A percentile compares a stretch with the other conserved stretches of the same genome.
phyloP scores from a whole-genome alignment of 2,797 vertebrate species.

The Antennarius maculatus region DNA sequence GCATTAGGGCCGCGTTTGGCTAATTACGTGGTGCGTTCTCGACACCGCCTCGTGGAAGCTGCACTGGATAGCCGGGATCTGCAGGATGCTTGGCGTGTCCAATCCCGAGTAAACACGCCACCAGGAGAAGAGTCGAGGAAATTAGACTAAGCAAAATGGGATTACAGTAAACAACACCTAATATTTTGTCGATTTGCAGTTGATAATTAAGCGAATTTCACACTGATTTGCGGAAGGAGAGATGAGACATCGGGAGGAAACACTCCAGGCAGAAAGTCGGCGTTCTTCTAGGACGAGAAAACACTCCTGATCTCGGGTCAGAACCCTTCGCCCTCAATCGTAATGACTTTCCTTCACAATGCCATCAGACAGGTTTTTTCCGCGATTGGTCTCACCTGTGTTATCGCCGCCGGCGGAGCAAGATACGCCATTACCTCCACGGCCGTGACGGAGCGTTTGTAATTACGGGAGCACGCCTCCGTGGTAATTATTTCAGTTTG shows the following conservation, averaged over 20 bases:
- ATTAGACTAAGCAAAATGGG: slow-evolving; percentile 54
- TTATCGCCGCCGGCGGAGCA: slow-evolving; percentile 74
- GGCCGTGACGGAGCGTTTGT: slow-evolving; percentile 75
- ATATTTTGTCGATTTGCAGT: slow-evolving; percentile 61
- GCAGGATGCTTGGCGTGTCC: slow-evolving; percentile 62
- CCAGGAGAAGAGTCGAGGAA: slow-evolving; percentile 44
- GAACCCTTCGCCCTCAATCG: slow-evolving; percentile 41
- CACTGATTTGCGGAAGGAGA: slow-evolving; percentile 42
- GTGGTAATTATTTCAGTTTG: slow-evolving; percentile 83
- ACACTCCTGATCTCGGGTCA: slow-evolving; percentile 21
- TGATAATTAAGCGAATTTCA: slow-evolving; percentile 72
- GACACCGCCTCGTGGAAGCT: slow-evolving; percentile 41
- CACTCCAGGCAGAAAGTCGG: slow-evolving; percentile 6
- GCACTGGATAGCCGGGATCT: slow-evolving; percentile 42
- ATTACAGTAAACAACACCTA: slow-evolving; percentile 61
- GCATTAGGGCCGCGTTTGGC: slow-evolving; percentile 75
- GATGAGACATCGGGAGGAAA: slow-evolving; percentile 34
- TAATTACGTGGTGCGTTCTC: slow-evolving; percentile 73
- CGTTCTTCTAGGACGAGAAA: neutral
- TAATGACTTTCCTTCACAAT: slow-evolving; percentile 70
- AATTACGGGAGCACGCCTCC: slow-evolving; percentile 80
- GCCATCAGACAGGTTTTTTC: slow-evolving; percentile 77
- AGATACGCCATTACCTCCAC: slow-evolving; percentile 76
- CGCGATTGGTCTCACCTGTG: slow-evolving; percentile 83
- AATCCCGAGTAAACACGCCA: slow-evolving; percentile 52